These are phyloP conservation scores for Xiphias gladius DNA, from an alignment of 2,113 vertebrate genomes.

Conservation along the genomic window DNA sequence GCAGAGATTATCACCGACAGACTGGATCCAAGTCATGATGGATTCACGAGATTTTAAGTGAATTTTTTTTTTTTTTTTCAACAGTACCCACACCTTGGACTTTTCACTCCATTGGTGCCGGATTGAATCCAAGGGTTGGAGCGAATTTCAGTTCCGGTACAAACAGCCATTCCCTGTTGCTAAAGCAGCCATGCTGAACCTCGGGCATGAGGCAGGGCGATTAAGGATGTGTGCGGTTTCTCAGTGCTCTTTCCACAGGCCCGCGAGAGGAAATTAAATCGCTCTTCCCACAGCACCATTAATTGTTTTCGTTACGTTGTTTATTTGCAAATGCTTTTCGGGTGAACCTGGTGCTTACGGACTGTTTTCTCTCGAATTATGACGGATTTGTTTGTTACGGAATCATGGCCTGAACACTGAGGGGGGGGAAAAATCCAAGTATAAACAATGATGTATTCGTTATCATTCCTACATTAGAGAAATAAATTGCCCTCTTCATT, in stretches of 20 bases:
- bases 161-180: not conserved
- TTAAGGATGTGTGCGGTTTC: conserved; percentile 63
- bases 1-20: not conserved
- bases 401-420: conserved; percentile 39
- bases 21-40: not conserved
- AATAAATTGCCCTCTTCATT: conserved; percentile 73
- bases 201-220: conserved; percentile 27
- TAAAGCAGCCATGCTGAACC: not conserved
- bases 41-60: not conserved
- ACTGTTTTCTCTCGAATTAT: conserved; percentile 76
- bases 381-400: conserved; percentile 43
- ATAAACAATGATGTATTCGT: conserved; percentile 60
- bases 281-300: conserved; percentile 81
- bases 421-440: not conserved
- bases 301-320: conserved; percentile 77
- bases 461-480: conserved; percentile 76
- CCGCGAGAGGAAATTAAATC: conserved; percentile 79
- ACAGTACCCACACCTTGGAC: not conserved
- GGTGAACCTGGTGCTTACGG: conserved; percentile 49
- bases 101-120: not conserved
- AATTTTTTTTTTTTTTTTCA: not conserved
- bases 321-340: conserved; percentile 82
- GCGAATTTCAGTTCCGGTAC: no score
- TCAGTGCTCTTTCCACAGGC: conserved; percentile 39
- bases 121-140: no score